Evolutionary conservation across 2,113 vertebrate genomes (phyloP).

Genomic region (Candoia aspera): DNA sequence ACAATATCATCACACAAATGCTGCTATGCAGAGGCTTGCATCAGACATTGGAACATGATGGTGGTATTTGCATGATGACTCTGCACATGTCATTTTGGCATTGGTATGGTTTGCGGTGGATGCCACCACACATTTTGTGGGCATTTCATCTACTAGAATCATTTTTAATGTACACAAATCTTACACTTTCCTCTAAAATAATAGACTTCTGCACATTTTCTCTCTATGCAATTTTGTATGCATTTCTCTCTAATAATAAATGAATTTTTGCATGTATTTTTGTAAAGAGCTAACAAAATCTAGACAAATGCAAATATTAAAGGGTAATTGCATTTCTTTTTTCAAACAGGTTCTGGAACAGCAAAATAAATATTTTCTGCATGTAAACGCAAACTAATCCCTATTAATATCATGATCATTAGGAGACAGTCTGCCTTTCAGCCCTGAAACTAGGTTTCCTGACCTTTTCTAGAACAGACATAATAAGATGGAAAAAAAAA

Average conservation of each 20-base stretch:
- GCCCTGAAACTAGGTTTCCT: not conserved
- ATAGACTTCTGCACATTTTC: not conserved
- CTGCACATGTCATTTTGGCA: not conserved
- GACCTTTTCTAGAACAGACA: not conserved
- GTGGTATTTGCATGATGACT: not conserved
- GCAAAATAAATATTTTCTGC: not conserved
- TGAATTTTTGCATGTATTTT: not conserved
- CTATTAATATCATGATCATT: not conserved
- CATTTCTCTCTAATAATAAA: not conserved
- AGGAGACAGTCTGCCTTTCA: not conserved
- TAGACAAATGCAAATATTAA: not conserved
- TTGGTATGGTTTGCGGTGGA: not conserved
- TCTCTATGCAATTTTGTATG: not conserved
- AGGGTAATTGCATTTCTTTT: not conserved
- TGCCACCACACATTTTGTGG: not conserved
- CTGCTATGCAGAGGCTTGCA: not conserved
- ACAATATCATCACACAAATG: not conserved
- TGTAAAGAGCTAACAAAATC: not conserved
- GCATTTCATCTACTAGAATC: too few species aligned
- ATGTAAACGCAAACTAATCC: not conserved
- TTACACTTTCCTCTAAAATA: not conserved
- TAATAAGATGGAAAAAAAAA: not conserved
- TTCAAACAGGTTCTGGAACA: not conserved
- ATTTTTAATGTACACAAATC: not conserved
- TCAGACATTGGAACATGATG: not conserved